Evolutionary conservation across 37 sponge, comb jelly and placozoan species (phyloP).

Genomic region (Haliclona indistincta): DNA sequence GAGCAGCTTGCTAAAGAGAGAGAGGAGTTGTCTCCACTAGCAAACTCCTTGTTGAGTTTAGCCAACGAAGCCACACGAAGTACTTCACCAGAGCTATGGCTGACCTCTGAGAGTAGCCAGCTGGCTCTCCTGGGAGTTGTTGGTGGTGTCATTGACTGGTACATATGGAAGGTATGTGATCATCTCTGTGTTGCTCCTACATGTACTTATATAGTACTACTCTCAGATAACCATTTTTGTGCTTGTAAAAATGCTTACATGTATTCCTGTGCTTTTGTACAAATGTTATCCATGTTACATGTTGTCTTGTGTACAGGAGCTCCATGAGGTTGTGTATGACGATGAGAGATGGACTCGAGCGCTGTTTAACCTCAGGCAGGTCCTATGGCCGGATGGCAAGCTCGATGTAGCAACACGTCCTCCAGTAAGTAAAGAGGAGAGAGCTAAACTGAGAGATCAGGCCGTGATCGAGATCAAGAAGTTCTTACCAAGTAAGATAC

Average conservation of each 20-base stretch:
- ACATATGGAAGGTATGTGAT: slow-evolving; percentile 25
- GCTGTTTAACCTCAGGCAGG: slow-evolving; percentile 63
- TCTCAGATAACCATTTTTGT: too few species aligned
- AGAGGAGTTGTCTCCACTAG: slow-evolving; percentile 22
- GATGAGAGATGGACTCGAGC: slow-evolving; percentile 63
- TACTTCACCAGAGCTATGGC: slow-evolving; percentile 52
- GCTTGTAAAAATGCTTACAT: neutral
- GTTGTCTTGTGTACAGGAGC: slow-evolving; percentile 6
- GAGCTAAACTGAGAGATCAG: slow-evolving; percentile 17
- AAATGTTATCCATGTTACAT: neutral
- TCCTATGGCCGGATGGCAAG: slow-evolving; percentile 62
- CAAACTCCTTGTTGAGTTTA: slow-evolving; percentile 59
- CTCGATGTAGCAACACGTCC: slow-evolving; percentile 1
- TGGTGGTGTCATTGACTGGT: slow-evolving; percentile 62
- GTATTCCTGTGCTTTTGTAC: neutral
- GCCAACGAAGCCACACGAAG: slow-evolving; percentile 54
- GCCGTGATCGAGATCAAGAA: slow-evolving; percentile 59
- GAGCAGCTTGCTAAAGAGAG: neutral
- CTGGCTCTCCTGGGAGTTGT: slow-evolving; percentile 42
- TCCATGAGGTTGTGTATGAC: slow-evolving; percentile 34
- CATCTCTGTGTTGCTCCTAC: too few species aligned
- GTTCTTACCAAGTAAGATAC: slow-evolving; percentile 70
- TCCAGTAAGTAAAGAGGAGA: slow-evolving; percentile 31
- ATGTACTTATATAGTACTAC: too few species aligned
- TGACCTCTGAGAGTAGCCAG: slow-evolving; percentile 49